Evolutionary conservation across 1,140 invertebrate species (phyloP).

Genomic region (Solenopsis invicta): DNA sequence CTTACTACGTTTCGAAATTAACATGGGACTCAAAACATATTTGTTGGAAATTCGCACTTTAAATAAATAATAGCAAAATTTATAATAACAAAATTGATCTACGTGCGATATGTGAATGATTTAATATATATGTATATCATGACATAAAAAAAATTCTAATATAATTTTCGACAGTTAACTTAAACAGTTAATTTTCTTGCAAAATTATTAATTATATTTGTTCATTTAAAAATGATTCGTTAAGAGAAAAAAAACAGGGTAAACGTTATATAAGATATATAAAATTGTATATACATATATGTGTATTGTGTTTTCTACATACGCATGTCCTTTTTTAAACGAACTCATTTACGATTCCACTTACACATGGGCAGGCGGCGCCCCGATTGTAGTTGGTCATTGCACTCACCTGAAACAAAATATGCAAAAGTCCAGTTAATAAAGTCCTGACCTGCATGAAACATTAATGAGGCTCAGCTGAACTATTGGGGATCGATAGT

Average conservation of each 20-base stretch:
- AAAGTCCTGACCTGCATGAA: conserved; percentile 61
- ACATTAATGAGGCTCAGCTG: conserved; percentile 46
- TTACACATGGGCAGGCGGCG: conserved; percentile 23
- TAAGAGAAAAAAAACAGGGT: background rate
- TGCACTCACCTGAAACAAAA: conserved; percentile 64
- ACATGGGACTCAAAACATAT: background rate
- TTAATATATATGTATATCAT: background rate
- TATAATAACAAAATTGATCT: background rate
- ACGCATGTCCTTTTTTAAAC: background rate
- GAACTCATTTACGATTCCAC: conserved; percentile 37
- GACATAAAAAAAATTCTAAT: background rate
- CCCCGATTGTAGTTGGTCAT: conserved; percentile 53
- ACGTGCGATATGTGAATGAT: background rate
- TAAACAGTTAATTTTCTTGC: background rate
- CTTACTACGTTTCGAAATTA: background rate
- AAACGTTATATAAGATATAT: background rate
- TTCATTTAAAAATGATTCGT: background rate
- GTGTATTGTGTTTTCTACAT: background rate
- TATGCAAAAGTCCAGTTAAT: conserved; percentile 62
- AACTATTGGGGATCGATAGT: conserved; percentile 37
- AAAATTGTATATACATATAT: background rate
- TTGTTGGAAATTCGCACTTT: background rate
- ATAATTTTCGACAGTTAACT: background rate
- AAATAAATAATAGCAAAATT: conserved; percentile 6
- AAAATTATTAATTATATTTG: no score